Conservation (phyloP, 64 coral and sea anemone genomes). For the Actinia equina region DNA sequence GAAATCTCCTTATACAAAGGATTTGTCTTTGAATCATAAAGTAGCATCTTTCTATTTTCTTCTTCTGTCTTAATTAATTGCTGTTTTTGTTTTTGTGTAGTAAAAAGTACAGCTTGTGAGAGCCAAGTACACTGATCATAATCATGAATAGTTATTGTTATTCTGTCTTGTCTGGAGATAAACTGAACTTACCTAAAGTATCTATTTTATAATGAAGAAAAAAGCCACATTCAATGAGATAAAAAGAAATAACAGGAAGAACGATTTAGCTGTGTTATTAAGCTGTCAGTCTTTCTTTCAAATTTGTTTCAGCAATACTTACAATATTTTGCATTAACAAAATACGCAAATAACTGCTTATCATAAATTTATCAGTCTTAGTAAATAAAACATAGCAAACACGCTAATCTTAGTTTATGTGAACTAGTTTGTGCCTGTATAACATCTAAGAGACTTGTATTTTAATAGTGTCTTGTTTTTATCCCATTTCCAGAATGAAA, state of each 20-base stretch:
- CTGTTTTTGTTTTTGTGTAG: neutral
- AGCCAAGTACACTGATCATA: neutral
- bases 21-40: neutral
- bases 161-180: constrained; percentile 11
- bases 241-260: neutral
- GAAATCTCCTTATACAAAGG: neutral
- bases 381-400: neutral
- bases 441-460: no score
- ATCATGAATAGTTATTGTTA: neutral
- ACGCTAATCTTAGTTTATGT: neutral
- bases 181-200: neutral
- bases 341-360: neutral
- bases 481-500: no score
- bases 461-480: no score
- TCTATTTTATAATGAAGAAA: neutral
- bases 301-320: neutral
- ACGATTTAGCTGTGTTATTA: neutral
- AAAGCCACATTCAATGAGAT: neutral
- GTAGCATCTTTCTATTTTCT: neutral
- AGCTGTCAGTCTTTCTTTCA: neutral
- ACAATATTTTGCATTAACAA: neutral
- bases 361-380: neutral
- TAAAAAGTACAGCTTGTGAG: neutral
- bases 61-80: neutral
- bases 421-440: no score